phyloP scores from a whole-genome alignment of 2,113 vertebrate species.

The Oncorhynchus kisutch region DNA sequence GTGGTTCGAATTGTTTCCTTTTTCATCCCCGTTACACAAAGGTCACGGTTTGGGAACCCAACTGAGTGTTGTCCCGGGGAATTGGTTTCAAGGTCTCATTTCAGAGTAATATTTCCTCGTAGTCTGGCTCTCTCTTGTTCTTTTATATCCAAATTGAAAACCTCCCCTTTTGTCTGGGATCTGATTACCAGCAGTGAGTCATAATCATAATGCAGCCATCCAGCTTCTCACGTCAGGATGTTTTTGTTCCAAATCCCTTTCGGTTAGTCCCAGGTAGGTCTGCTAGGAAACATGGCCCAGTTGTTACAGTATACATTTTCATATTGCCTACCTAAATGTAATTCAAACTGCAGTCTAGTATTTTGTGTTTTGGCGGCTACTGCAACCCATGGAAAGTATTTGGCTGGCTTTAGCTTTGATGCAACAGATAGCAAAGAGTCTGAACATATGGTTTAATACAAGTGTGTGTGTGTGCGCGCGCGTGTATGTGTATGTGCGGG shows the following conservation, averaged over 20 bases:
- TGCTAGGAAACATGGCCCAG: conserved; percentile 51
- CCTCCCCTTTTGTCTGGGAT: conserved; percentile 58
- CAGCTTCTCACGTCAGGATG: conserved; percentile 54
- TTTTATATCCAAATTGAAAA: conserved; percentile 62
- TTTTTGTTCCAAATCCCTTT: conserved; percentile 58
- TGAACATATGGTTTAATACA: not conserved
- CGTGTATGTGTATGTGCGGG: too few relatives aligned
- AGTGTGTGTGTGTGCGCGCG: not conserved
- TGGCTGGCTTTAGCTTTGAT: conserved; percentile 51
- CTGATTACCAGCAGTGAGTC: conserved; percentile 60
- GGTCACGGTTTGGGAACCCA: conserved; percentile 50
- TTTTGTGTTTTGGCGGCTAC: conserved; percentile 52
- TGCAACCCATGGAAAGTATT: conserved; percentile 47
- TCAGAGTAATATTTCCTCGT: conserved; percentile 52
- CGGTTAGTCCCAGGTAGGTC: conserved; percentile 45
- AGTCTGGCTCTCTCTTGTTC: conserved; percentile 32
- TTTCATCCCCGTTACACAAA: conserved; percentile 48
- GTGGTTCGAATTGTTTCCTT: conserved; percentile 19
- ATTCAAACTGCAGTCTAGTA: conserved; percentile 43
- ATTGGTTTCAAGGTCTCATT: conserved; percentile 50
- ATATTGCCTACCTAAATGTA: conserved; percentile 55
- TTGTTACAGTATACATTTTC: conserved; percentile 61
- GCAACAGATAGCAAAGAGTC: conserved; percentile 37
- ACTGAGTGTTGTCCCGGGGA: conserved; percentile 46
- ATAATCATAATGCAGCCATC: conserved; percentile 44